phyloP scores from a whole-genome alignment of 53 echinoderm and acorn worm species.

The Holothuria leucospilota region DNA sequence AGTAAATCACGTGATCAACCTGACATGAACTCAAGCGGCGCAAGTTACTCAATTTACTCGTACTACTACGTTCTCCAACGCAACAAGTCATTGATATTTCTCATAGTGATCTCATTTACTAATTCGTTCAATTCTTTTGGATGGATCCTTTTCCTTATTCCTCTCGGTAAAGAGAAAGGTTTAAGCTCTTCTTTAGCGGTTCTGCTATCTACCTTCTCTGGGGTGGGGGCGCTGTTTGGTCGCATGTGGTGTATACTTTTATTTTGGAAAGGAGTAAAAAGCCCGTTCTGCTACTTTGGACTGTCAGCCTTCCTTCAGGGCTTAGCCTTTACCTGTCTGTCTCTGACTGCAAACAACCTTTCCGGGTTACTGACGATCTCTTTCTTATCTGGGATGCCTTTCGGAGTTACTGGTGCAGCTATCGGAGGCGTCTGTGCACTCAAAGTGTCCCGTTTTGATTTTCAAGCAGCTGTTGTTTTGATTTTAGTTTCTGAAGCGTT shows the following conservation, averaged over 20 bases:
- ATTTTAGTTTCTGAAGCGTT: background rate
- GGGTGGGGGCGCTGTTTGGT: slow-evolving; percentile 12
- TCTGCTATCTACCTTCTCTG: slow-evolving; percentile 7
- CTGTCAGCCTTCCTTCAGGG: background rate
- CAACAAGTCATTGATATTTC: slow-evolving; percentile 14
- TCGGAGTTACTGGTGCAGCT: background rate
- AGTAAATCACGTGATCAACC: too few relatives aligned
- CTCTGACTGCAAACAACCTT: background rate
- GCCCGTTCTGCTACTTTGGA: slow-evolving; percentile 9
- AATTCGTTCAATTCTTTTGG: background rate
- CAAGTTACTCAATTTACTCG: background rate
- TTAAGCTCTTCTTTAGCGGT: background rate
- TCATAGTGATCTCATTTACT: background rate
- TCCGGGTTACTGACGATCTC: background rate
- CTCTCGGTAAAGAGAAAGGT: slow-evolving; percentile 27
- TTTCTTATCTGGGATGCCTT: slow-evolving; percentile 5
- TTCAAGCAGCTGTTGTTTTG: background rate
- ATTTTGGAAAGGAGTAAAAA: background rate
- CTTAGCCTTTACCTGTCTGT: background rate
- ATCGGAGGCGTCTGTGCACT: slow-evolving; percentile 8
- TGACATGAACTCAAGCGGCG: background rate
- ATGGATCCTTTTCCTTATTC: slow-evolving; percentile 25
- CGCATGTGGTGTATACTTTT: slow-evolving; percentile 17
- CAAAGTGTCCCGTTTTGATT: background rate
- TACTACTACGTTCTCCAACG: slow-evolving; percentile 1